Percentiles rank a stretch among this genome's conserved stretches.
Conservation (phyloP, 2,113 vertebrate species). For the Scatophagus argus region DNA sequence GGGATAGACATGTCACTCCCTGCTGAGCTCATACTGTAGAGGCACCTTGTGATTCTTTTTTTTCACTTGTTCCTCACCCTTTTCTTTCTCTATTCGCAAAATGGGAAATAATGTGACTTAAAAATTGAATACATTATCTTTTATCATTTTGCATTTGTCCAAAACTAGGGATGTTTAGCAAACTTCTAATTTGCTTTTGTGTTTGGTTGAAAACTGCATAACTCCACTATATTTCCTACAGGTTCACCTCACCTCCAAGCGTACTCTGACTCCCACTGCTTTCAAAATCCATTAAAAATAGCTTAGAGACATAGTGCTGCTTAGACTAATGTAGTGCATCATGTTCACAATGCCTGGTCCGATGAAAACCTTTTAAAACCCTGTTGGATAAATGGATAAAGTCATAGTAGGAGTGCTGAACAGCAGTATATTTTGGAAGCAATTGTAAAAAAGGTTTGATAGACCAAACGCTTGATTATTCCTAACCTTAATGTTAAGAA, state of each 20-base stretch:
- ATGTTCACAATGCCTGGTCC: conserved; percentile 22
- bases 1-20: conserved; percentile 47
- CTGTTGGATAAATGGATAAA: conserved; percentile 8
- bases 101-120: background rate
- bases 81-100: conserved; percentile 7
- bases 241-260: background rate
- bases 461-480: background rate
- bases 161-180: background rate
- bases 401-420: background rate
- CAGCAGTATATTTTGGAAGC: background rate
- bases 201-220: background rate
- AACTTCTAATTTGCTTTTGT: background rate
- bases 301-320: conserved; percentile 29
- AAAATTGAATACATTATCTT: conserved; percentile 1
- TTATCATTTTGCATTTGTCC: too few species aligned
- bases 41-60: conserved; percentile 14
- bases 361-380: conserved; percentile 42
- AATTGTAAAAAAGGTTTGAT: background rate
- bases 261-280: background rate
- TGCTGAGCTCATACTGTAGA: conserved; percentile 13
- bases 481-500: background rate
- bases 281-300: conserved; percentile 48
- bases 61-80: background rate
- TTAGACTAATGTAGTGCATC: conserved; percentile 23
- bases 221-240: background rate